A percentile compares a stretch with the other conserved stretches of the same genome.
These are phyloP conservation scores for Mobula hypostoma DNA, from an alignment of 2,113 vertebrate genomes.

Conservation along the genomic window DNA sequence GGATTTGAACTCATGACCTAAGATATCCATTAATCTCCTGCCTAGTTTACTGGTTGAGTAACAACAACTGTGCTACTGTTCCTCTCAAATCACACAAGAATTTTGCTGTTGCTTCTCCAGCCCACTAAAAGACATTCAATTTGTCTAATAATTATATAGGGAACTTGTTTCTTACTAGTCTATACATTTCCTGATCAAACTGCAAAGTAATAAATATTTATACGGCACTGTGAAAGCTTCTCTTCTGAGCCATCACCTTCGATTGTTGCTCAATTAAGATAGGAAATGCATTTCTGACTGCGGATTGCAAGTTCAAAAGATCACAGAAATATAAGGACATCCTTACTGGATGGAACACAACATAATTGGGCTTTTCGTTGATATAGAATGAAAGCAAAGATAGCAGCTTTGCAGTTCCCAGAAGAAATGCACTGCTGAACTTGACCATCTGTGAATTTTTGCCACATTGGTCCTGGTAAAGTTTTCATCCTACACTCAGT, in stretches of 20 bases:
- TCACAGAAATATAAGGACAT: background rate
- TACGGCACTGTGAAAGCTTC: background rate
- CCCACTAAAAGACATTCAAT: background rate
- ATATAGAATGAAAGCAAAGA: background rate
- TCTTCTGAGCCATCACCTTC: background rate
- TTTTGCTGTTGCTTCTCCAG: background rate
- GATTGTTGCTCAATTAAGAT: background rate
- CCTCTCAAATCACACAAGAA: no score
- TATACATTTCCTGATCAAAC: background rate
- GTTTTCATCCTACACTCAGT: background rate
- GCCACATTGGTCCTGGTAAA: background rate
- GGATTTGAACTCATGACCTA: no score
- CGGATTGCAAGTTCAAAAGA: constrained; percentile 17
- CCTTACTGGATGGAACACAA: background rate
- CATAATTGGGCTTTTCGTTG: background rate
- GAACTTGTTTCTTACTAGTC: background rate
- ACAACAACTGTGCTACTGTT: no score
- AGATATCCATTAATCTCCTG: no score
- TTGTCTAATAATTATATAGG: background rate
- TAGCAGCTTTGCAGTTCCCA: background rate
- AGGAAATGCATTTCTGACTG: constrained; percentile 1
- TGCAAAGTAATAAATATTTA: constrained; percentile 6
- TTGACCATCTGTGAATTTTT: no score
- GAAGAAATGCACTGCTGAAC: background rate
- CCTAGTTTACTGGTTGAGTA: no score